Percentiles rank a stretch among this genome's conserved stretches.
phyloP scores from a whole-genome alignment of 2,888 invertebrate species.

The Diarsia mendica region DNA sequence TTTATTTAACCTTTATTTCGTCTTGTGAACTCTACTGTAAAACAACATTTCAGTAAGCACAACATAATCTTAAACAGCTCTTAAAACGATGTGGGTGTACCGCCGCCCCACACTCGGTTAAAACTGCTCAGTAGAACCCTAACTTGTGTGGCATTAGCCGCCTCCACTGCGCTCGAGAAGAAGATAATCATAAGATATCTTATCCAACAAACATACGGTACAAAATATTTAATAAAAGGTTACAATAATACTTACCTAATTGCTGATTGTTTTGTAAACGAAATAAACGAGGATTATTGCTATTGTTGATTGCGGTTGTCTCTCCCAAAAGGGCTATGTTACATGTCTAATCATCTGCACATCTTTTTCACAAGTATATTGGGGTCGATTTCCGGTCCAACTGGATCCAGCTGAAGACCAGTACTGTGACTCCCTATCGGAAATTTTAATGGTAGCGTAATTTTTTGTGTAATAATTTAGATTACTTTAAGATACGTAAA shows the following conservation, averaged over 20 bases:
- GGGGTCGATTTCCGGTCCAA: background rate
- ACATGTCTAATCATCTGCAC: background rate
- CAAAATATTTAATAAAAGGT: slow-evolving; percentile 17
- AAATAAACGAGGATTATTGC: background rate
- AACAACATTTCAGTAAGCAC: background rate
- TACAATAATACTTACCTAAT: slow-evolving; percentile 10
- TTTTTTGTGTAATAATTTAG: too few relatives aligned
- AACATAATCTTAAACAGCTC: background rate
- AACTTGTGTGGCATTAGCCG: background rate
- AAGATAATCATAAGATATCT: slow-evolving; percentile 6
- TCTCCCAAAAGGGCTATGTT: too few relatives aligned
- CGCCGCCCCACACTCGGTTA: background rate
- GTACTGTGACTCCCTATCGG: too few relatives aligned
- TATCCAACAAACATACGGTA: slow-evolving; percentile 11
- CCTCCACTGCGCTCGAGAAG: background rate
- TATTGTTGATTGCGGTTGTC: background rate
- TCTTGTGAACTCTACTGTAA: background rate
- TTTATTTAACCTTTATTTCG: background rate
- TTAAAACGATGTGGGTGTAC: slow-evolving; percentile 1
- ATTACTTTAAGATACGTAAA: too few relatives aligned
- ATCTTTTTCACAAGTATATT: background rate
- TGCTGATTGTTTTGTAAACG: slow-evolving; percentile 19
- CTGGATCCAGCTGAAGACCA: too few relatives aligned
- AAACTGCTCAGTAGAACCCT: background rate
- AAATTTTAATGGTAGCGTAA: too few relatives aligned